A percentile compares a stretch with the other conserved stretches of the same genome.
phyloP scores from a whole-genome alignment of 2,113 vertebrate genomes.

The Lagopus leucura region DNA sequence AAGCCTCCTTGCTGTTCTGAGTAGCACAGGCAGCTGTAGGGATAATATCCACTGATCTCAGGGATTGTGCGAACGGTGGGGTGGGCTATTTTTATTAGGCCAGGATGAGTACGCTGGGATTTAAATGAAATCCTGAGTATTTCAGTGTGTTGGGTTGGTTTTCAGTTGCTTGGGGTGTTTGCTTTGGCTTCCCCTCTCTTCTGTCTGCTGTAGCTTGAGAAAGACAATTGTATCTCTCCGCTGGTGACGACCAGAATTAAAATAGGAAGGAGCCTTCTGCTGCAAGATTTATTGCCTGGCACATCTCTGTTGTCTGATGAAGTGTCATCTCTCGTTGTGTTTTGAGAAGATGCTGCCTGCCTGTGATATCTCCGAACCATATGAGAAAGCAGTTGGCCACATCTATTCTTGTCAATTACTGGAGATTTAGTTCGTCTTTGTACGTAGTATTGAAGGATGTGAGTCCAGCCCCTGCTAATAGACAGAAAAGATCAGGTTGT shows the following conservation, averaged over 20 bases:
- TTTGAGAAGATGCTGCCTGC: conserved; percentile 7
- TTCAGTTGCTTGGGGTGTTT: neutral
- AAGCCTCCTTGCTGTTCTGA: neutral
- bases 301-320: neutral
- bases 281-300: conserved; percentile 38
- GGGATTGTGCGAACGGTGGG: neutral
- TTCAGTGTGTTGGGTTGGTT: neutral
- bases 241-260: neutral
- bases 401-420: neutral
- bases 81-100: neutral
- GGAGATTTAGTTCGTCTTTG: neutral
- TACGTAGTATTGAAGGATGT: neutral
- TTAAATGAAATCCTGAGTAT: neutral
- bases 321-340: conserved; percentile 1
- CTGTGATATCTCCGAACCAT: neutral
- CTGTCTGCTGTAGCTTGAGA: neutral
- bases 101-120: neutral
- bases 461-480: neutral
- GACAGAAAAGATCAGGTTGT: neutral
- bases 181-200: neutral
- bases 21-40: neutral
- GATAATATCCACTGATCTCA: neutral
- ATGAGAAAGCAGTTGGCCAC: neutral
- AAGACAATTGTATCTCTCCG: neutral
- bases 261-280: conserved; percentile 38